Conservation (phyloP, 2,797 vertebrate species). For the Ibycter americanus region DNA sequence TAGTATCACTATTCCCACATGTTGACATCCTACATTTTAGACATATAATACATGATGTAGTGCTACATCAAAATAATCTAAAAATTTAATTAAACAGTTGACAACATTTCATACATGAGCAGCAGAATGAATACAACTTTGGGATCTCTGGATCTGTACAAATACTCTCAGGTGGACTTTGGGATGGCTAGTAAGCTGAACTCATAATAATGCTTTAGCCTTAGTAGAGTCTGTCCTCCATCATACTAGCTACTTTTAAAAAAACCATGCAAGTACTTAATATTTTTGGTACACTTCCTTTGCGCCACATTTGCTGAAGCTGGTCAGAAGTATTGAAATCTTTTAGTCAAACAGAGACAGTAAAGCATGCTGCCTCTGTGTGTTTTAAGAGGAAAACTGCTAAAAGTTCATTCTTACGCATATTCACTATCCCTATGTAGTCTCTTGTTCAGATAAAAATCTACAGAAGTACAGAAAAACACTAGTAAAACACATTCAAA, state of each 20-base stretch:
- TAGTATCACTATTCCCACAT: background rate
- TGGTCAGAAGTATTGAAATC: background rate
- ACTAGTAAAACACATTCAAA: background rate
- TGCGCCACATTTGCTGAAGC: background rate
- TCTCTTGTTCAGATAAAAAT: background rate
- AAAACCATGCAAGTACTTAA: background rate
- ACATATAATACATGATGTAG: background rate
- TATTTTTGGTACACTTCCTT: background rate
- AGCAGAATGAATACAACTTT: background rate
- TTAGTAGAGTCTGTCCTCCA: background rate
- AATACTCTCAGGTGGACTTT: background rate
- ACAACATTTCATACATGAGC: background rate
- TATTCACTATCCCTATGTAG: background rate
- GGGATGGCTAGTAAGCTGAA: background rate
- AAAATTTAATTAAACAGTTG: background rate
- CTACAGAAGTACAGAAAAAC: background rate
- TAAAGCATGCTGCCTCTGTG: background rate
- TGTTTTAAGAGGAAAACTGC: background rate
- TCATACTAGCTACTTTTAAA: background rate
- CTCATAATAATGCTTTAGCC: background rate
- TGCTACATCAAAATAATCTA: background rate
- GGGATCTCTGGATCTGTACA: fast-evolving
- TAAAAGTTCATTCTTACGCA: fast-evolving
- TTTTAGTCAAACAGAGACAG: background rate
- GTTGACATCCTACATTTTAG: background rate